phyloP scores from a whole-genome alignment of 2,888 invertebrate species.

The Nymphalis polychloros region DNA sequence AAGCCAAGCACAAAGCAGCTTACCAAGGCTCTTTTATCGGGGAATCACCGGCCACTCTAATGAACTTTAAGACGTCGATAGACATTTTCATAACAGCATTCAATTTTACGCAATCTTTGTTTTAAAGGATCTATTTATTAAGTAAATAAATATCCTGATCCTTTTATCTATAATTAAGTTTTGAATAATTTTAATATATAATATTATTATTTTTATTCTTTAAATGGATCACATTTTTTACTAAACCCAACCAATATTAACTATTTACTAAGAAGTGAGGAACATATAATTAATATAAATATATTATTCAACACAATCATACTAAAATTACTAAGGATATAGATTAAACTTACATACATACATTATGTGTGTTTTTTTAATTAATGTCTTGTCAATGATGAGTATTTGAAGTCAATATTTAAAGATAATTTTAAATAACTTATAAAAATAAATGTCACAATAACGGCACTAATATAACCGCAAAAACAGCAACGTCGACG shows the following conservation, averaged over 20 bases:
- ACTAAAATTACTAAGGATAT: too few relatives aligned
- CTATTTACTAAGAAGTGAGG: too few relatives aligned
- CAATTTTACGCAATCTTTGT: constrained; percentile 41
- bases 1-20: constrained; percentile 37
- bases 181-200: not conserved
- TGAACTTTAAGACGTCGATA: constrained; percentile 57
- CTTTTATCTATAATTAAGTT: too few relatives aligned
- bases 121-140: constrained; percentile 23
- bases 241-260: too few relatives aligned
- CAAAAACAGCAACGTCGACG: constrained; percentile 33
- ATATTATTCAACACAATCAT: too few relatives aligned
- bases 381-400: too few relatives aligned
- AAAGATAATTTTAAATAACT: not conserved
- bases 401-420: too few relatives aligned
- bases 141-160: too few relatives aligned
- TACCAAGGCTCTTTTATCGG: constrained; percentile 39
- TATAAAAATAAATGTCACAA: constrained; percentile 44
- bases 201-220: not conserved
- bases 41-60: constrained; percentile 49
- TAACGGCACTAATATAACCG: constrained; percentile 32
- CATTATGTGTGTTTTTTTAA: too few relatives aligned
- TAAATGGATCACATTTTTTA: too few relatives aligned
- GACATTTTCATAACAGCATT: constrained; percentile 56
- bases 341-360: too few relatives aligned
- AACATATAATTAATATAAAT: too few relatives aligned